Conservation (phyloP, 2,888 invertebrate genomes). For the Drosophila ustulata region DNA sequence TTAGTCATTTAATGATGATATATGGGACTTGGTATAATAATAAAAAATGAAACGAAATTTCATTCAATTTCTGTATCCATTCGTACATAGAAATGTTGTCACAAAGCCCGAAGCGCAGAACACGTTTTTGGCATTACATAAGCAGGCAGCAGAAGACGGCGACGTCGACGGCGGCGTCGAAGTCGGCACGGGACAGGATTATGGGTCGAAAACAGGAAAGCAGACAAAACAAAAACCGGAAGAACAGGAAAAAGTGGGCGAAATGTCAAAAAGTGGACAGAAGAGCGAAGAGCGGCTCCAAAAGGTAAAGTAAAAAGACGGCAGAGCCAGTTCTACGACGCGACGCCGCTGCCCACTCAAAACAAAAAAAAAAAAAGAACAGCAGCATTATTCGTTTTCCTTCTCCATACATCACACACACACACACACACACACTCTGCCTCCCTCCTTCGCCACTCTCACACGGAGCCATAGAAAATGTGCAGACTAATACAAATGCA, state of each 20-base stretch:
- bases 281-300: slow-evolving; percentile 21
- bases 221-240: slow-evolving; percentile 79
- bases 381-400: slow-evolving; percentile 37
- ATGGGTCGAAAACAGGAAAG: slow-evolving; percentile 79
- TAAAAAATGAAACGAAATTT: slow-evolving; percentile 8
- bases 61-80: slow-evolving; percentile 42
- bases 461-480: slow-evolving; percentile 24
- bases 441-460: slow-evolving; percentile 13
- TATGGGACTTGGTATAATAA: neutral
- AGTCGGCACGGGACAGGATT: slow-evolving; percentile 68
- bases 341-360: slow-evolving; percentile 50
- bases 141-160: slow-evolving; percentile 31
- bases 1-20: too few relatives aligned
- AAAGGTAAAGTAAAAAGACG: slow-evolving; percentile 6
- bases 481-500: slow-evolving; percentile 54
- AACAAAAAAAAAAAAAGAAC: slow-evolving; percentile 19
- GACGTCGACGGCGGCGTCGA: neutral
- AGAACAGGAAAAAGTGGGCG: slow-evolving; percentile 82
- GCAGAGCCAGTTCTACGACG: slow-evolving; percentile 58
- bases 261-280: slow-evolving; percentile 78
- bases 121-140: slow-evolving; percentile 78
- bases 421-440: slow-evolving; percentile 9
- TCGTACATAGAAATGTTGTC: slow-evolving; percentile 69
- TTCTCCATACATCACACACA: slow-evolving; percentile 16
- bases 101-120: slow-evolving; percentile 67